Evolutionary conservation across 2,797 vertebrate genomes (phyloP), one percentile per base, ranked within the genome.

Genomic region (Ficedula albicollis): DNA sequence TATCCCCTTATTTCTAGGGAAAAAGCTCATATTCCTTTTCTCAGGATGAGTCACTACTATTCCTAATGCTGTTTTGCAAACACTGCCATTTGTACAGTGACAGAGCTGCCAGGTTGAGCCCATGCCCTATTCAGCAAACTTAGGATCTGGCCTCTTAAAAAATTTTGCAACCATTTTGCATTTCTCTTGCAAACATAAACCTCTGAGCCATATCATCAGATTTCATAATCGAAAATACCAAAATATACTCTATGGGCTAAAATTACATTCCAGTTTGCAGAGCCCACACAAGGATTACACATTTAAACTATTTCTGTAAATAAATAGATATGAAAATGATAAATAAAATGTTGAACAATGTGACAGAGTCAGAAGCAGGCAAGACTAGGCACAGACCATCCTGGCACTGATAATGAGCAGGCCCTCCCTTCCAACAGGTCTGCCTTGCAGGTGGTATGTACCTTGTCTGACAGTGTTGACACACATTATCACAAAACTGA

Each of bases 281-380:
- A 87, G 22, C 66, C 62, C 74, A 87, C 81, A 91, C 52, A 85
- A 85, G 36, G 20, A 95, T 96, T 92, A 90, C 13, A 44, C 0
- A 13, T 94, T 89, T 51, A 96, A 97, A 81, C 29, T 73, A 49
- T 44, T 75, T 41, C n/a, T 68, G 62, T 22, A 93, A 94, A 96
- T 38, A 58, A 93, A 74, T 38, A 68, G 76, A 62, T 44, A 73
- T 34, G 26, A 95, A 95, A 89, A 67, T 44, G 30, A 69, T 84
- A 85, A 94, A 96, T 72, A 89, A 95, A 95, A 93, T 55, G 43
- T 88, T 67, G 91, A 89, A 73, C 49, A 62, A 78, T 4, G 9
- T 86, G 79, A 58, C 67, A 96, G 69, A 79, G 73, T 79, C 77
- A 70, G 79, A 92, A 92, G 52, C 43, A 86, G 52, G 27, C 2